Conservation (phyloP, 2,888 invertebrate genomes). For the Agrochola lota region DNA sequence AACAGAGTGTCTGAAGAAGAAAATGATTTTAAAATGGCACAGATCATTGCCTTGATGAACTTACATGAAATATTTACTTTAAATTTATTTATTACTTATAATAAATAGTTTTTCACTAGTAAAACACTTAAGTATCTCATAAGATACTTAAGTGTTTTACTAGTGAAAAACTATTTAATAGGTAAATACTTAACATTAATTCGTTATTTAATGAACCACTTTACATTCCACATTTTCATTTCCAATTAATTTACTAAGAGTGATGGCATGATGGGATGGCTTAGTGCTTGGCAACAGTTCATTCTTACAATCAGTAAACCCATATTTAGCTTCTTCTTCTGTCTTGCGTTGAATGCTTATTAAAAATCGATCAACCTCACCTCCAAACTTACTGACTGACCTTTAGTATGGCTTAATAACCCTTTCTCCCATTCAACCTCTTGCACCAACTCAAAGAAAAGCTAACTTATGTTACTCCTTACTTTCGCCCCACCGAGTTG, state of each 20-base stretch:
- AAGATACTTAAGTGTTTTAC: no score
- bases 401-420: not conserved
- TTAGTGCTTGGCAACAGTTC: not conserved
- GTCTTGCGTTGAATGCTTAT: not conserved
- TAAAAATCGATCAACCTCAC: not conserved
- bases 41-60: no score
- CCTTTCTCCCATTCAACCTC: not conserved
- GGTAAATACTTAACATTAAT: no score
- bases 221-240: no score
- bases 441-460: not conserved
- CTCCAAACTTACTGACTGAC: not conserved
- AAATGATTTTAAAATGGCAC: no score
- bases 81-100: no score
- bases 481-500: conserved; percentile 16
- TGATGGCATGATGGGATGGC: not conserved
- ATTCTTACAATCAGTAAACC: not conserved
- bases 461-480: conserved; percentile 8
- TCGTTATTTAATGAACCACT: no score
- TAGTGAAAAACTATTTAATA: no score
- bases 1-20: no score
- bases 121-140: no score
- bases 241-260: not conserved
- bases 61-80: no score
- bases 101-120: no score
- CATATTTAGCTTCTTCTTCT: not conserved